Conservation (phyloP, 1,140 invertebrate genomes). For the Aphidius ervi region DNA sequence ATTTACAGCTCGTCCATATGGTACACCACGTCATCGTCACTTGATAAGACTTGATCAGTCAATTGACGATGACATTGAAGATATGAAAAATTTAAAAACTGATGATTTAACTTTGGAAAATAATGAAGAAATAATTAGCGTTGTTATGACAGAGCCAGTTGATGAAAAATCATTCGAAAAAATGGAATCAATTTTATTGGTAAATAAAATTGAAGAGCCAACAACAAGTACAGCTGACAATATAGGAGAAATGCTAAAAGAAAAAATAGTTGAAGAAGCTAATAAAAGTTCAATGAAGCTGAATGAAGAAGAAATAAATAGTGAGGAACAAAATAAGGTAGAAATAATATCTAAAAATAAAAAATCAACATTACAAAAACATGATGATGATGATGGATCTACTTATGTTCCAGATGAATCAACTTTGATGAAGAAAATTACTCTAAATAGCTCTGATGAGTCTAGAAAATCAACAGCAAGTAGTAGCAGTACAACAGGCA, state of each 20-base stretch:
- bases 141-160: neutral
- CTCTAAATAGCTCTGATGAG: too few relatives aligned
- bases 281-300: neutral
- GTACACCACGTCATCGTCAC: conserved; percentile 36
- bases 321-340: too few relatives aligned
- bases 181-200: neutral
- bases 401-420: too few relatives aligned
- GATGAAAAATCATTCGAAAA: neutral
- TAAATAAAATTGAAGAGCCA: neutral
- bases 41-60: conserved; percentile 13
- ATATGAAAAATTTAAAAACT: conserved; percentile 27
- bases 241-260: neutral
- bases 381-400: too few relatives aligned
- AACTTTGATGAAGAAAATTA: too few relatives aligned
- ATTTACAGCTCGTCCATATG: conserved; percentile 39
- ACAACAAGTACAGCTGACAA: neutral
- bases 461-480: too few relatives aligned
- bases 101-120: conserved; percentile 9
- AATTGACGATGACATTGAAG: conserved; percentile 7
- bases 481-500: too few relatives aligned
- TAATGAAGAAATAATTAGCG: too few relatives aligned
- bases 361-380: too few relatives aligned
- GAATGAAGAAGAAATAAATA: neutral
- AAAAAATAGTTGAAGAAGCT: neutral
- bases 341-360: too few relatives aligned